Evolutionary conservation across 2,888 invertebrate species (phyloP), one percentile per base, ranked within the genome.

Genomic region (Drosophila melanosoma): DNA sequence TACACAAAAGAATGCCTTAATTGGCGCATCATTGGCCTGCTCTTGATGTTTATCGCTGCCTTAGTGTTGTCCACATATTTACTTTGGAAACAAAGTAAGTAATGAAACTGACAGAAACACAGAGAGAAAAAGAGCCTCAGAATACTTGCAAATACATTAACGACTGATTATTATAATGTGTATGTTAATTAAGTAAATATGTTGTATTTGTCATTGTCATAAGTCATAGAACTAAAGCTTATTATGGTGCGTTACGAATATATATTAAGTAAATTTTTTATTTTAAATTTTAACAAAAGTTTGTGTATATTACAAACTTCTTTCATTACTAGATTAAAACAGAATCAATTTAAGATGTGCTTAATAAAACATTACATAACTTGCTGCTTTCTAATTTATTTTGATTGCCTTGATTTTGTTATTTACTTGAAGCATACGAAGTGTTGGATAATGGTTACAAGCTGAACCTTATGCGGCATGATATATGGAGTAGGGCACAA

Each of bases 71-170:
- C 91, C 62, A 73, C 73, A 7, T 92, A 93, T 86, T 82, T 93
- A 62, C 83, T 93, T 62, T 78, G 87, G 72, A 76, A 74, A 76
- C 87, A 92, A 86, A 76, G 92, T 93, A 88, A 92, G 90, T 87
- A 49, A 56, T 54, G 38, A 38, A 33, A 40, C 52, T 63, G 45
- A 73, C 48, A 23, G 33, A 29, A n/a, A 12, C n/a, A 20, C n/a
- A 29, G 15, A 26, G 29, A 51, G 33, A 20, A 11, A 4, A 6
- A 42, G 20, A 45, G 3, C 12, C 12, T 1, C 7, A 45, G 20
- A 45, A 26, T 54, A 26, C 15, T 40, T 15, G 12, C 17, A 32
- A 15, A 11, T 29, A n/a, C 7, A 48, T 58, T 32, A 26, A 17
- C 20, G 42, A n/a, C n/a, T 59, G 60, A 12, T n/a, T 45, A 35